Evolutionary conservation across 2,113 vertebrate genomes (phyloP), one percentile per base, ranked within the genome.

Genomic region (Chroicocephalus ridibundus): DNA sequence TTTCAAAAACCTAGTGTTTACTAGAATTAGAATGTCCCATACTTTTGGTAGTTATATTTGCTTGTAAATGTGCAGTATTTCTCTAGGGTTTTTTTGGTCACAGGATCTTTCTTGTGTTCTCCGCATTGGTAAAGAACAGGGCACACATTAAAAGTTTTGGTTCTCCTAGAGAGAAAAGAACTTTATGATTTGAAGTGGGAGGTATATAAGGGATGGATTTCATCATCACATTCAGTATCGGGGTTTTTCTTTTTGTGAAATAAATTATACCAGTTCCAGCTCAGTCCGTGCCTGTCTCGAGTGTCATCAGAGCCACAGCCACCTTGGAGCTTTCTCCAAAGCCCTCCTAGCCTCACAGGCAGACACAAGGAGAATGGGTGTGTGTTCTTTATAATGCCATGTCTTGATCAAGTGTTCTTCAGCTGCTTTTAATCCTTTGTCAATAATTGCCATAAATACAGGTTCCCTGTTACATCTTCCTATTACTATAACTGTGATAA

Each of bases 201-300:
- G 29, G 29, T 65, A 10, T 46, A 85, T 82, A 84, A 82, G 64
- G 27, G 32, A 9, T 68, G 42, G 14, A 84, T 88, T 94, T 94
- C 14, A 22, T 65, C 44, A 51, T 58, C 20, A 31, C 15, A 60
- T 68, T 47, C 34, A 82, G 26, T 34, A 15, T 47, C 6, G 69
- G 25, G 24, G 42, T 61, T 94, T 95, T 27, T 19, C 46, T n/a
- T 86, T 86, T 20, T 81, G 66, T 91, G 36, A 93, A 93, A 84
- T 38, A 58, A 85, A 40, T 49, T 29, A n/a, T 58, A 19, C 14
- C 16, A 42, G 10, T 82, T 82, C 15, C 69, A 57, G 13, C 11
- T 69, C 13, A n/a, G 29, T 72, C 29, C 36, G 4, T 60, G 54
- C 19, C 49, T 81, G n/a, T 71, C 22, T 76, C 0, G 0, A 38